Evolutionary conservation across 2,797 vertebrate species (phyloP), one percentile per base, ranked within the genome.

Genomic region (Anomalospiza imberbis): DNA sequence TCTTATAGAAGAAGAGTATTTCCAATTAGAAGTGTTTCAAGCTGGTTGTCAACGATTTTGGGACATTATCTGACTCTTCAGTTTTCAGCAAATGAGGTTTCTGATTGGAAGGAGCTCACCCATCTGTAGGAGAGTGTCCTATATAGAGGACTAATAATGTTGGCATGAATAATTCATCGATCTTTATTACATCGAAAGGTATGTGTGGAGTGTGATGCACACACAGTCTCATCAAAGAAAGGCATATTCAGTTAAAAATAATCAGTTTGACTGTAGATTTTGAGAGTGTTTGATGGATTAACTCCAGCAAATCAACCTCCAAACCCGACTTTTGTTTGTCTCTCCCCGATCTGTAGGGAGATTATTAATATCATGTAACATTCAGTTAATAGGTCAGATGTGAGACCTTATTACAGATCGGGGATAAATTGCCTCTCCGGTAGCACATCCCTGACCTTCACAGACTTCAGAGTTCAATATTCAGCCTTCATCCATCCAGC

Each of bases 361-460:
- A 91, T 96, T 91, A 96, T 95, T 91, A 94, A 96, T 95, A 94
- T 92, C 90, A 9, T 93, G 94, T 96, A 96, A 36, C 93, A 76
- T 93, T 91, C 91, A 93, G 92, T 95, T 96, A 90, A 95, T 95
- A 95, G 95, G 94, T 96, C 95, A 94, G 92, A 94, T 91, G 90
- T 91, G 95, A 94, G 95, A 92, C 93, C 93, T 96, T 94, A 93
- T 89, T 95, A 95, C 60, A 47, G 92, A 79, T 44, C 32, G 5
- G 72, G 95, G 95, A 94, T 94, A 78, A 96, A 96, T 95, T 94
- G 83, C 90, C 80, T 94, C 90, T 86, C 91, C 0, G 2, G 78
- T 68, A 83, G 91, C 78, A 15, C 24, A 50, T 25, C 83, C 74
- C 70, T 94, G 94, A 96, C 96, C 96, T 96, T 96, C 94, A 87